Conservation (phyloP, 2,797 vertebrate species). For the Girardinus metallicus region DNA sequence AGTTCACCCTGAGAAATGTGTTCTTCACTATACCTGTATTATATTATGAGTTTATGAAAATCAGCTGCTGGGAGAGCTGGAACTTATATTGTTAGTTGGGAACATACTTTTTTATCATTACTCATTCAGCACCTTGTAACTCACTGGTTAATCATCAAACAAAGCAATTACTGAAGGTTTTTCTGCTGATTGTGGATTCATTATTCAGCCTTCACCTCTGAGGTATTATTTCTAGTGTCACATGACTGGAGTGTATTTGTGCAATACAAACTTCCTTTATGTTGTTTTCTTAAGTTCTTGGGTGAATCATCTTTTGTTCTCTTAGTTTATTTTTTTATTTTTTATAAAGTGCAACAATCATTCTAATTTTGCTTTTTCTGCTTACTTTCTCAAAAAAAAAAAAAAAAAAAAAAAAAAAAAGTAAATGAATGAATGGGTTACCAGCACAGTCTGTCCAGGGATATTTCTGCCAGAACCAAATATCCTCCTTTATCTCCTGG, state of each 20-base stretch:
- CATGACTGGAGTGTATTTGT: background rate
- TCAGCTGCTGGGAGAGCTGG: background rate
- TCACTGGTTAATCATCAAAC: background rate
- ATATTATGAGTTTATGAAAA: background rate
- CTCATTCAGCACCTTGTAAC: background rate
- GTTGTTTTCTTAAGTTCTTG: background rate
- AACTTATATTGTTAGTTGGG: background rate
- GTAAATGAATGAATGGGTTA: background rate
- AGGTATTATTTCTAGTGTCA: background rate
- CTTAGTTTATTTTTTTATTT: background rate
- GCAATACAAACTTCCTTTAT: background rate
- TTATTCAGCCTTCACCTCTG: background rate
- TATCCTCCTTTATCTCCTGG: background rate
- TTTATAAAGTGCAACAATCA: background rate
- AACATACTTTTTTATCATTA: background rate
- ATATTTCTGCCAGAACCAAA: background rate
- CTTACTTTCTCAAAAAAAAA: background rate
- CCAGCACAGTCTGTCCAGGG: background rate
- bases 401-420: background rate
- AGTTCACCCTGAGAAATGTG: background rate
- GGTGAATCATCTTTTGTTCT: background rate
- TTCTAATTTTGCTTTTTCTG: background rate
- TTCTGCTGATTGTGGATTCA: background rate
- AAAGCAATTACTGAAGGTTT: background rate
- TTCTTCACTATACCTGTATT: background rate